Evolutionary conservation across 2,797 vertebrate genomes (phyloP).

Genomic region (Fistularia commersonii): DNA sequence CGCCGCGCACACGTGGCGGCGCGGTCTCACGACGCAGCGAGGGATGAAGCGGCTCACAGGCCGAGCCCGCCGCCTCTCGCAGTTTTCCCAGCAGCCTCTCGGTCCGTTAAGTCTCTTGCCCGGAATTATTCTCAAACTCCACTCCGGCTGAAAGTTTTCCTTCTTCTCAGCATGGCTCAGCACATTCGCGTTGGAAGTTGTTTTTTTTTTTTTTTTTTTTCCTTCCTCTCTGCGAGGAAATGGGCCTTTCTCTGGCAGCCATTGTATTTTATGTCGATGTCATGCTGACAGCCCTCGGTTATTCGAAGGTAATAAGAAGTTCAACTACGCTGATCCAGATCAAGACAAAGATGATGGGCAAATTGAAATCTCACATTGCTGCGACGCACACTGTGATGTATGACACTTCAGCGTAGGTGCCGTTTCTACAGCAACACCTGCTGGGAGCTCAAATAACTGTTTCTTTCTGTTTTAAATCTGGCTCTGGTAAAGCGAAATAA

Average conservation of each 20-base stretch:
- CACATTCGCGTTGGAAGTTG: constrained; percentile 55
- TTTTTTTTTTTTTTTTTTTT: constrained; percentile 32
- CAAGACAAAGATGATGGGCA: neutral
- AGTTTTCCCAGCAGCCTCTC: constrained; percentile 34
- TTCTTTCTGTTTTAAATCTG: no score
- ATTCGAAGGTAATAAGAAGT: constrained; percentile 2
- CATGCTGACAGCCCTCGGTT: constrained; percentile 2
- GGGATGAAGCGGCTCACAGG: constrained; percentile 58
- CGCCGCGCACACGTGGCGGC: constrained; percentile 46
- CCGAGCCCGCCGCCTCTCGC: constrained; percentile 33
- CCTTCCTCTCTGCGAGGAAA: constrained; percentile 49
- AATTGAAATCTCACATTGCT: no score
- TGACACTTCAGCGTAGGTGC: no score
- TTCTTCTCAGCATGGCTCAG: constrained; percentile 50
- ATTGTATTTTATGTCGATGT: constrained; percentile 21
- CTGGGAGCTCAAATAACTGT: no score
- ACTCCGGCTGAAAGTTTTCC: constrained; percentile 55
- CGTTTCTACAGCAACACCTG: no score
- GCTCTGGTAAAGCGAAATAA: no score
- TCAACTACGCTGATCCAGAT: neutral
- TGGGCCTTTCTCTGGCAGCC: constrained; percentile 46
- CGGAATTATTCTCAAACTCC: constrained; percentile 30
- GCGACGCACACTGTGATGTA: no score
- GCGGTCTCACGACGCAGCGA: constrained; percentile 54
- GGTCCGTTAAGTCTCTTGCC: constrained; percentile 33